These are phyloP conservation scores for Hydra vulgaris DNA, from an alignment of 30 jellyfish, hydroid and myxozoan genomes.

Conservation along the genomic window DNA sequence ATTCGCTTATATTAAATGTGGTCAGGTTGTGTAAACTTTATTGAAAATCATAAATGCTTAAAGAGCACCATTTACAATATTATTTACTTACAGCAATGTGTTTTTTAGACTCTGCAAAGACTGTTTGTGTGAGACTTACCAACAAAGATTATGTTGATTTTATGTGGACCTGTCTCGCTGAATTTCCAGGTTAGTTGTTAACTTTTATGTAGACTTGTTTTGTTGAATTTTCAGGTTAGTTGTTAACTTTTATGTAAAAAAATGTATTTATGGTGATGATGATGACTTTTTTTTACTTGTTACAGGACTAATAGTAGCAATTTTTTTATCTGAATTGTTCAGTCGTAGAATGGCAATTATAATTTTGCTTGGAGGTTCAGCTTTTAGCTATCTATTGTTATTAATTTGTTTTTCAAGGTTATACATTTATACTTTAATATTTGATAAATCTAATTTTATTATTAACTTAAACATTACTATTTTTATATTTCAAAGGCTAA, in stretches of 20 bases:
- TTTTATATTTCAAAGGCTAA: too few species aligned
- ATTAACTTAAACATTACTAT: too few species aligned
- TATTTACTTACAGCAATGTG: too few species aligned
- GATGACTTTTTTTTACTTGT: too few species aligned
- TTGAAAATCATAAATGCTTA: background rate
- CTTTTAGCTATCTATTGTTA: conserved; percentile 35
- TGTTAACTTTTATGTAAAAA: conserved; percentile 42
- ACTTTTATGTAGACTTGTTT: conserved; percentile 66
- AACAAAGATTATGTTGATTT: conserved; percentile 72
- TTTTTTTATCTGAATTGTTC: conserved; percentile 37
- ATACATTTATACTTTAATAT: background rate
- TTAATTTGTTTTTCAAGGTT: conserved; percentile 66
- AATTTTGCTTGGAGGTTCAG: conserved; percentile 34
- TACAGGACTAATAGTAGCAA: conserved; percentile 59
- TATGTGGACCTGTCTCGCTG: conserved; percentile 83
- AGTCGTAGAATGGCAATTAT: conserved; percentile 77
- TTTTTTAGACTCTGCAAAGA: conserved; percentile 9
- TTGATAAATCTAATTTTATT: background rate
- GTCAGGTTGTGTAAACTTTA: background rate
- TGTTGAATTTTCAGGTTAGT: conserved; percentile 89
- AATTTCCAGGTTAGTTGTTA: conserved; percentile 67
- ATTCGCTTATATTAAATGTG: background rate
- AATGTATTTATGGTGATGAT: too few species aligned
- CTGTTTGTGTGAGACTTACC: conserved; percentile 45
- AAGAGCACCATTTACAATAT: too few species aligned